A percentile compares a stretch with the other conserved stretches of the same genome.
Evolutionary conservation across 2,888 invertebrate genomes (phyloP).

Genomic region (Torymus auratus): DNA sequence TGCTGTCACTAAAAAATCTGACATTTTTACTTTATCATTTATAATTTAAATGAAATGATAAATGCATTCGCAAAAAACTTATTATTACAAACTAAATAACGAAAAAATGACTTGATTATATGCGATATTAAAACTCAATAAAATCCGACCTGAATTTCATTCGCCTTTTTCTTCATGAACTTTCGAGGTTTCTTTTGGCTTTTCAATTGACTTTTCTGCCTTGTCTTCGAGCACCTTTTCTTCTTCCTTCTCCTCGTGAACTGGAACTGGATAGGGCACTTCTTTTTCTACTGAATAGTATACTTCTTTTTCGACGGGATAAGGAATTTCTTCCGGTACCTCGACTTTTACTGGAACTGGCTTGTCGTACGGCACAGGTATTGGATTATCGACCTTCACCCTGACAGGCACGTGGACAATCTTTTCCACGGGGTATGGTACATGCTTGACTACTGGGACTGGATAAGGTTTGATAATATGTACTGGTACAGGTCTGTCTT

Average conservation of each 20-base stretch:
- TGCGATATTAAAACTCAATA: background rate
- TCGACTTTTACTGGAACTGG: slow-evolving; percentile 85
- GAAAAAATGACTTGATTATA: background rate
- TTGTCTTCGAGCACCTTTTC: background rate
- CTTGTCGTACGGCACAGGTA: slow-evolving; percentile 85
- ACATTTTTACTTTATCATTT: no score
- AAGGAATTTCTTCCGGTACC: slow-evolving; percentile 85
- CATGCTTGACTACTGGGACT: slow-evolving; percentile 84
- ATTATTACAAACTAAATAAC: slow-evolving; percentile 45
- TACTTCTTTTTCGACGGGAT: slow-evolving; percentile 83
- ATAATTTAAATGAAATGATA: no score
- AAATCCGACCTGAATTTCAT: background rate
- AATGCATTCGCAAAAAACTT: background rate
- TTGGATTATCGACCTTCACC: slow-evolving; percentile 82
- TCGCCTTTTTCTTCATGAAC: slow-evolving; percentile 51
- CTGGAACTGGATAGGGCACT: slow-evolving; percentile 80
- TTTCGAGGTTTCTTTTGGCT: slow-evolving; percentile 48
- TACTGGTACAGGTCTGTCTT: slow-evolving; percentile 81
- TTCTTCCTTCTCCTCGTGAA: slow-evolving; percentile 76
- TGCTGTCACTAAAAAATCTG: no score
- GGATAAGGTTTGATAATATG: slow-evolving; percentile 78
- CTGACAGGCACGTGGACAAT: slow-evolving; percentile 83
- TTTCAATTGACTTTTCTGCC: background rate
- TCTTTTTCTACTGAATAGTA: slow-evolving; percentile 82
- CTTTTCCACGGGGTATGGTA: slow-evolving; percentile 84